Evolutionary conservation across 1,140 invertebrate genomes (phyloP), one percentile per base, ranked within the genome.

Genomic region (Rhagoletis pomonella): DNA sequence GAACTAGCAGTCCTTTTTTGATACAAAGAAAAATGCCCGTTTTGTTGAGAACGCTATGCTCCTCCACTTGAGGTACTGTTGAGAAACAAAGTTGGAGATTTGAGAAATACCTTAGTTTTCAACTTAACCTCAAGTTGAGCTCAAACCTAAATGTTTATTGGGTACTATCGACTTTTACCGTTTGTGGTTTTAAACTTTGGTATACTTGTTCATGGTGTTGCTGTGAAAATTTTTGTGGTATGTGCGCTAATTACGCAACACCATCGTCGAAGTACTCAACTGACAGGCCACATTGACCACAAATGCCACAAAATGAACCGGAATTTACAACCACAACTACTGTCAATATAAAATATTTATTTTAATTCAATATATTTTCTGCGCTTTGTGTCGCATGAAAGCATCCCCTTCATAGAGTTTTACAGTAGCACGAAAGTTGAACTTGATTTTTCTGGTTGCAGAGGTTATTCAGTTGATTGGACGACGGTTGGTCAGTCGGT

Each of bases 331-430:
- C 73, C 73, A 9, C 73, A 81, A 81, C 73, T 81, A 50, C 73
- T 81, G 73, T 81, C 73, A 81, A 81, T 81, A 81, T 81, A 81
- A 81, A 81, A 81, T 81, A 81, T 81, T 81, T 81, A 81, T 81
- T 81, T 81, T 58, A 81, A 81, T 81, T 81, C 55, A 81, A 81
- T 81, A 55, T 4, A 81, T 55, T 81, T 55, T 55, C 42, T 55
- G 50, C 47, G 19, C 73, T 81, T 81, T 81, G 44, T 58, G 47
- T 7, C 4, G 42, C 47, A 81, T 39, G n/a, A 6, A 6, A 29
- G n/a, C 17, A 50, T 19, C 17, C 14, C 1, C n/a, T 50, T 50
- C n/a, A 19, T 47, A 50, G 65, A 69, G 69, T 9, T 19, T 4
- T 14, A n/a, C 10, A n/a, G 12, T 73, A 17, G 44, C 69, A 73